phyloP scores from a whole-genome alignment of 1,140 invertebrate species.

The Chelonus insularis region DNA sequence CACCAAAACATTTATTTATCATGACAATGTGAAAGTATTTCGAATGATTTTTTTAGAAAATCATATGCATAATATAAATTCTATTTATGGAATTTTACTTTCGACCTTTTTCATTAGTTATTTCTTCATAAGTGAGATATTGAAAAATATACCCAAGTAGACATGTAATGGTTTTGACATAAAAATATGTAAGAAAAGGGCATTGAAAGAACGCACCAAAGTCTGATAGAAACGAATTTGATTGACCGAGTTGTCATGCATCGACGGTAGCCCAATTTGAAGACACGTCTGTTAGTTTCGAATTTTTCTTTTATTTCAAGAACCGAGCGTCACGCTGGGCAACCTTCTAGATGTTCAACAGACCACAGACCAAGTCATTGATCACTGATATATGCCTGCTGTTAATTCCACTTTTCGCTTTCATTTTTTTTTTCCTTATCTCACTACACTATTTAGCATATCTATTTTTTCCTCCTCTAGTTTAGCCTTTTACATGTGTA shows the following conservation, averaged over 20 bases:
- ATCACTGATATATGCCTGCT: conserved; percentile 15
- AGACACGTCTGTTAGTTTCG: conserved; percentile 9
- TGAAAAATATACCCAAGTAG: not conserved
- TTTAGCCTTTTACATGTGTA: too few relatives aligned
- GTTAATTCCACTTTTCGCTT: conserved; percentile 13
- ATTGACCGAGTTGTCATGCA: conserved; percentile 41
- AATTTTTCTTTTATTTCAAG: conserved; percentile 9
- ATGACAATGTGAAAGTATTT: too few relatives aligned
- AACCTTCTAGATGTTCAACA: conserved; percentile 4
- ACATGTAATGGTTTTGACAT: not conserved
- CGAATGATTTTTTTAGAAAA: too few relatives aligned
- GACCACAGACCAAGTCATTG: conserved; percentile 20
- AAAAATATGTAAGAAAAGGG: not conserved
- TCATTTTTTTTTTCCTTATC: conserved; percentile 5
- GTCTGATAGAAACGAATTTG: conserved; percentile 9
- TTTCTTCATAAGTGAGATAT: not conserved
- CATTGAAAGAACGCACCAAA: not conserved
- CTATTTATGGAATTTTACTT: too few relatives aligned
- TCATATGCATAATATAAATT: too few relatives aligned
- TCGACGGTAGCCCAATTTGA: conserved; percentile 23
- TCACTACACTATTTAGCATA: not conserved
- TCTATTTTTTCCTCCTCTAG: conserved; percentile 1
- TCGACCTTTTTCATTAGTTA: too few relatives aligned
- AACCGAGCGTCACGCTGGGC: conserved; percentile 8
- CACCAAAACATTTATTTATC: too few relatives aligned